Percentiles rank a stretch among this genome's conserved stretches.
Conservation (phyloP, 2,113 vertebrate genomes). For the Nycticryphes semicollaris region DNA sequence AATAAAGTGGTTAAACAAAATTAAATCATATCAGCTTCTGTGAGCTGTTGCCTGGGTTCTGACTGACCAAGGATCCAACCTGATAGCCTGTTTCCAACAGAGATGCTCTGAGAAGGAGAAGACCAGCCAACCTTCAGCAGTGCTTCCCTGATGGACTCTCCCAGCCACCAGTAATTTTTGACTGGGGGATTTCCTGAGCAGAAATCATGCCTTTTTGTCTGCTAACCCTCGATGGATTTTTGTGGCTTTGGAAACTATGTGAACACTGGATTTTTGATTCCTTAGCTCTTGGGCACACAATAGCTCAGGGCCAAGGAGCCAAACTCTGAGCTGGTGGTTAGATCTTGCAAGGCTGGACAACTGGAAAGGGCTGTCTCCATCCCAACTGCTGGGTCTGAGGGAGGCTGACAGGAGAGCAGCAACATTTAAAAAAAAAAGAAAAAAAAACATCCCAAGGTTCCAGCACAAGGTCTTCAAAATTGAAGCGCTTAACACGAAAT, state of each 20-base stretch:
- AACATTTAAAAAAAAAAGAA: not conserved
- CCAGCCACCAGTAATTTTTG: not conserved
- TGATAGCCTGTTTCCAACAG: not conserved
- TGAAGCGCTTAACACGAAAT: not conserved
- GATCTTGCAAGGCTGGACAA: not conserved
- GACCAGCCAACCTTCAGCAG: not conserved
- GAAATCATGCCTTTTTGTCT: not conserved
- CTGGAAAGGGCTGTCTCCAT: not conserved
- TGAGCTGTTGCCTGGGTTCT: not conserved
- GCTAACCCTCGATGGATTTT: not conserved
- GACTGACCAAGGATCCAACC: not conserved
- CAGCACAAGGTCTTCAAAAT: not conserved
- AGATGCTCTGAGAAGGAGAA: not conserved
- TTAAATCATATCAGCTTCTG: not conserved
- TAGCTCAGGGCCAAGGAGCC: not conserved
- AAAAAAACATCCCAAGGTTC: not conserved
- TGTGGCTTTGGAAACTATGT: not conserved
- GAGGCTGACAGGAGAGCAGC: not conserved
- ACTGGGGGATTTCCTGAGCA: not conserved
- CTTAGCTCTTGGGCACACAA: not conserved
- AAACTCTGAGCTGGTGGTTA: not conserved
- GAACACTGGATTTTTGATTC: not conserved
- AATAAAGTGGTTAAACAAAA: not conserved
- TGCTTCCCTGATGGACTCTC: not conserved
- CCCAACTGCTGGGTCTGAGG: not conserved